Conservation (phyloP, 2,113 vertebrate species). For the Alligator mississippiensis region DNA sequence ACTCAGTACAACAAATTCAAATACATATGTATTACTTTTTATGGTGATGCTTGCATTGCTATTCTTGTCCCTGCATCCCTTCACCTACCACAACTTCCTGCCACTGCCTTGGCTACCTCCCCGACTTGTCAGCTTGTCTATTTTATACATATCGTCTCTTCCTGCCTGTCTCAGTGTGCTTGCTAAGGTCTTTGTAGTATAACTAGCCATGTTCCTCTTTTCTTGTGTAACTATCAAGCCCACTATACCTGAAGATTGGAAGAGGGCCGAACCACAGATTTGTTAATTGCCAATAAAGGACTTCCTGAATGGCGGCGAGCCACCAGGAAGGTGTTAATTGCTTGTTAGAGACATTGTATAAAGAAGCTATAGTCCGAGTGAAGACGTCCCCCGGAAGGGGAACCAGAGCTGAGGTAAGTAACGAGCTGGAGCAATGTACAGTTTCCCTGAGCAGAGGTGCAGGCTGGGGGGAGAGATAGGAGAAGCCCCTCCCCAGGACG, state of each 20-base stretch:
- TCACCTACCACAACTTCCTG: neutral
- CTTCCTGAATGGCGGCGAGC: no score
- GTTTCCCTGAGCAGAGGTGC: no score
- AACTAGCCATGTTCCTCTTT: neutral
- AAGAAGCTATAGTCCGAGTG: no score
- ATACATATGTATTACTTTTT: neutral
- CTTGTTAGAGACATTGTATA: no score
- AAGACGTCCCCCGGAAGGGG: no score
- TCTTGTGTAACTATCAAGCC: neutral
- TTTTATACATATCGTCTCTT: neutral
- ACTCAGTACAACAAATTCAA: neutral
- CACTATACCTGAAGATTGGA: neutral
- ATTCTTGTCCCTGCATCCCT: neutral
- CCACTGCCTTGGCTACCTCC: rapidly evolving
- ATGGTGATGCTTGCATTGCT: neutral
- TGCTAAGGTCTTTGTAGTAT: neutral
- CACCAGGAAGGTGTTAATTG: no score
- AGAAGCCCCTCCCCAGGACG: no score
- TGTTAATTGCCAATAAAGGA: no score
- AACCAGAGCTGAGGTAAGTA: no score
- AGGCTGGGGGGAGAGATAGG: no score
- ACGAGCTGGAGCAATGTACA: no score
- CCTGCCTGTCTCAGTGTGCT: neutral
- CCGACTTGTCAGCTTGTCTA: neutral
- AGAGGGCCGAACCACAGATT: no score